Evolutionary conservation across 1,140 invertebrate species (phyloP).

Genomic region (Rhagoletis zephyria): DNA sequence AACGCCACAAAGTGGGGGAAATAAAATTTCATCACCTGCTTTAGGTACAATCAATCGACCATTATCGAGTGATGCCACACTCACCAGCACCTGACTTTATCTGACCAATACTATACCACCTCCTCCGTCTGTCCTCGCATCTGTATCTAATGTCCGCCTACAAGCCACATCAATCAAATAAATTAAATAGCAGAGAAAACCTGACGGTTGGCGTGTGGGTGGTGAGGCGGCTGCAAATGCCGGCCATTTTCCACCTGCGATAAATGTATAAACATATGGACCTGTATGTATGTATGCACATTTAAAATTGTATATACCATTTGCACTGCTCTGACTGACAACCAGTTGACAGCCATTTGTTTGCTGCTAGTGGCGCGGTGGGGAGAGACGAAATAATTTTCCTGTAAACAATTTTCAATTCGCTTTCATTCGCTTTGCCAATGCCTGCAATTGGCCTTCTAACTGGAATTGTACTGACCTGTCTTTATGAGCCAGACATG

Average conservation of each 20-base stretch:
- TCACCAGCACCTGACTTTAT: too few species aligned
- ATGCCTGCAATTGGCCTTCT: conserved; percentile 26
- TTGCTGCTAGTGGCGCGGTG: background rate
- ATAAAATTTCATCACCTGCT: conserved; percentile 41
- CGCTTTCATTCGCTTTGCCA: background rate
- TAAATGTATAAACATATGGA: background rate
- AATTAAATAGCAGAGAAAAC: conserved; percentile 13
- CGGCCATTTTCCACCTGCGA: background rate
- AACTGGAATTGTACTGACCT: background rate
- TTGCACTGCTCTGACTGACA: conserved; percentile 5
- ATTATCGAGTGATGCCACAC: too few species aligned
- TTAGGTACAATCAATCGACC: background rate
- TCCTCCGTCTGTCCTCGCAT: too few species aligned
- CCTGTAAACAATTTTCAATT: conserved; percentile 42
- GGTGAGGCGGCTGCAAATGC: background rate
- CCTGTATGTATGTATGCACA: background rate
- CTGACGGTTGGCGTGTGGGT: background rate
- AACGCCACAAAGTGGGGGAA: conserved; percentile 2
- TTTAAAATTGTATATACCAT: conserved; percentile 12
- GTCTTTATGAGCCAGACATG: background rate
- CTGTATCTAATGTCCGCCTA: background rate
- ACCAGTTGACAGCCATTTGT: conserved; percentile 17
- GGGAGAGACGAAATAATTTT: background rate
- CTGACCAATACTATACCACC: too few species aligned
- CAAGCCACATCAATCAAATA: conserved; percentile 20